Base-by-base conservation (phyloP, 2,888 invertebrate species). In the Serrognathus titanus region DNA sequence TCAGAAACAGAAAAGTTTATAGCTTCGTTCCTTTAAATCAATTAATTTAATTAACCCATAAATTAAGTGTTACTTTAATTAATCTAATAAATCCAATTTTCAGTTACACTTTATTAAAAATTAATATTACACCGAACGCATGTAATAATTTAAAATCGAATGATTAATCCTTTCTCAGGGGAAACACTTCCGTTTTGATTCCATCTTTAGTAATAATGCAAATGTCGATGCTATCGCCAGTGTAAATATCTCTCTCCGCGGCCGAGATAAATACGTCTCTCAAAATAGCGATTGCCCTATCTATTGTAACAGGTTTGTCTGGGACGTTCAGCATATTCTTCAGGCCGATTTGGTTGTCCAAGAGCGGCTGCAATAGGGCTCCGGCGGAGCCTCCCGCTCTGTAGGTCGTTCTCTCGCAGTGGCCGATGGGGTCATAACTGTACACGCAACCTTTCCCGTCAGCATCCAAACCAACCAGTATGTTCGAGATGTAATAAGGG, bases 251-350 rank as follows among this genome's bases (percentile, higher is more conserved):
- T 72, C 99, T 85, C 75, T 99, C 99, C 1, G 97, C 94, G 3
- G 98, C 98, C 53, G 97, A 94, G 67, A 95, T 94, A 75, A 99
- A 99, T 0, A 94, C 93, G 80, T 99, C 99, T 71, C 94, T 95
- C 41, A 97, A 81, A 36, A 98, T 82, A 4, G 86, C 82, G 9
- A 94, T 75, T 0, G 97, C 97, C 69, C 88, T 88, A 53, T 95
- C 95, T 69, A 86, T 79, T 0, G 89, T 82, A 10, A 97, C 74
- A 0, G 88, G 83, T 1, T 80, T 82, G 45, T 80, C 79, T 1
- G 79, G 80, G 0, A 84, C 84, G 75, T 88, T 87, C 69, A 88
- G 86, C 84, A 90, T 88, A 75, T 98, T 98, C 72, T 92, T 90
- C 62, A 87, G 84, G 2, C 94, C 97, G 75, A 98, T 86, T 82